Evolutionary conservation across 2,113 vertebrate species (phyloP).

Genomic region (Oreotragus oreotragus): DNA sequence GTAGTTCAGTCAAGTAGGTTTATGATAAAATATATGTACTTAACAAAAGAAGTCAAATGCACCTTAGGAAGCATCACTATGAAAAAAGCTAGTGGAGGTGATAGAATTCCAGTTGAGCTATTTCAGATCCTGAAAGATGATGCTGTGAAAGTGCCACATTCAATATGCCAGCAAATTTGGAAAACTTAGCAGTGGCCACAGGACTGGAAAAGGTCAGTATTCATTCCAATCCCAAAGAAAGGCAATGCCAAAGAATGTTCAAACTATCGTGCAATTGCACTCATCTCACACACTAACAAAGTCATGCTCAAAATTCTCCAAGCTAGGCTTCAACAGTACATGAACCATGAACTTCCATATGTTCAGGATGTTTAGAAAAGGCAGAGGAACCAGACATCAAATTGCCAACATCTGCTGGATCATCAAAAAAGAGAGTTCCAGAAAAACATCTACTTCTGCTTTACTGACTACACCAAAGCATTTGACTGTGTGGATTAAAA

Average conservation of each 20-base stretch:
- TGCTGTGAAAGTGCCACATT: not conserved
- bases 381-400: not conserved
- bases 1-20: slow-evolving; percentile 32
- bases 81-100: not conserved
- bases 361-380: not conserved
- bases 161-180: not conserved
- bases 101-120: not conserved
- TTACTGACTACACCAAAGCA: not conserved
- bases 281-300: not conserved
- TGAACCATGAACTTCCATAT: not conserved
- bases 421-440: not conserved
- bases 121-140: not conserved
- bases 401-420: not conserved
- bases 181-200: not conserved
- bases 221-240: not conserved
- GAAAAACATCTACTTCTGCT: not conserved
- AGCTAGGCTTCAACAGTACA: not conserved
- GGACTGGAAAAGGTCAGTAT: not conserved
- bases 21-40: slow-evolving; percentile 35
- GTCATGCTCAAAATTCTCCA: not conserved
- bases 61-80: not conserved
- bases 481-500: not conserved
- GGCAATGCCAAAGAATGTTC: not conserved
- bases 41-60: not conserved
- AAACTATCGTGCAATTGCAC: not conserved